phyloP scores from a whole-genome alignment of 2,797 vertebrate genomes.

The Pelobates cultripes region DNA sequence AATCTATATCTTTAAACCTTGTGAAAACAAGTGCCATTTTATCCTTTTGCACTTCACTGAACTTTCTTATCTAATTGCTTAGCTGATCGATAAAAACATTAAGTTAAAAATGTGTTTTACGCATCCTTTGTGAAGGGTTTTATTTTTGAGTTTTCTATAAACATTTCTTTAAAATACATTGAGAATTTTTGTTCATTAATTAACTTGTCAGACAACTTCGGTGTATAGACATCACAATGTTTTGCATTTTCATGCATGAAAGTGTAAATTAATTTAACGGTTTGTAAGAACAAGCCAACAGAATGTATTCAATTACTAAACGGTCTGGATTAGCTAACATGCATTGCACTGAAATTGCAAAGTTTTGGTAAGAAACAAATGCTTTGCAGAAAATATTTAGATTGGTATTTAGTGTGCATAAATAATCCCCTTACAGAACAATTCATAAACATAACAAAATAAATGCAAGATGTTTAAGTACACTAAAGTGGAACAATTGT shows the following conservation, averaged over 20 bases:
- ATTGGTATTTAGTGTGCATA: not conserved
- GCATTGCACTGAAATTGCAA: constrained; percentile 1
- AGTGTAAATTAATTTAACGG: constrained; percentile 50
- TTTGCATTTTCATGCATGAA: not conserved
- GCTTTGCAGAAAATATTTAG: constrained; percentile 14
- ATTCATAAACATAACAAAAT: not conserved
- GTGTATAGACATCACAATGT: constrained; percentile 23
- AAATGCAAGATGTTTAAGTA: constrained; percentile 2
- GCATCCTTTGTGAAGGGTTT: constrained; percentile 56
- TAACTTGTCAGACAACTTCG: constrained; percentile 41
- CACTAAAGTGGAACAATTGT: constrained; percentile 14
- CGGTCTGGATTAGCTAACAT: constrained; percentile 38
- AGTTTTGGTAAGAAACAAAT: constrained; percentile 20
- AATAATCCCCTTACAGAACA: too few species aligned
- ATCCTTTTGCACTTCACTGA: constrained; percentile 34
- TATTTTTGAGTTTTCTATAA: constrained; percentile 33
- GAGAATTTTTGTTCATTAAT: constrained; percentile 48
- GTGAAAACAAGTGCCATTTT: constrained; percentile 16
- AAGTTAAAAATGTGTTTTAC: constrained; percentile 51
- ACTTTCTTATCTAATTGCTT: constrained; percentile 44
- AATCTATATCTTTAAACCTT: constrained; percentile 28
- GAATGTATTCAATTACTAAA: constrained; percentile 46
- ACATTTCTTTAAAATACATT: constrained; percentile 42
- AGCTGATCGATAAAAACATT: constrained; percentile 57
- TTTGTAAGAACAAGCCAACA: constrained; percentile 50